Base-by-base conservation (phyloP, 2,888 invertebrate genomes). In the Pollenia labialis region DNA sequence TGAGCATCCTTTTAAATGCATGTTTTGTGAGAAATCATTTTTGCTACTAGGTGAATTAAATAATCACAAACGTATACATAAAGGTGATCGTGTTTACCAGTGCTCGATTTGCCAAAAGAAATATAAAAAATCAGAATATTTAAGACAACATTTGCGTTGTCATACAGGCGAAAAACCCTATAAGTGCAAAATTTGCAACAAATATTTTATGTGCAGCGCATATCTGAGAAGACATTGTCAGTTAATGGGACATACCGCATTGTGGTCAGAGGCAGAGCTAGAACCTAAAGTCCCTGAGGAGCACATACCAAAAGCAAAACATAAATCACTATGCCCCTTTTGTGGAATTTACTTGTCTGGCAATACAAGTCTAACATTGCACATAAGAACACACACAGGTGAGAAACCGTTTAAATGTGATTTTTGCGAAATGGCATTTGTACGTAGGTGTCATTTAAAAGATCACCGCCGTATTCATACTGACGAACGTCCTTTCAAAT, bases 381-480 rank as follows among this genome's bases (percentile, higher is more conserved):
- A 96, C 89, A 95, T 96, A 94, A 94, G 96, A 0, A 94, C 95
- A 0, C 96, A 96, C 88, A 96, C 95, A 0, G 96, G 96, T 9
- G 95, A 95, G 89, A 95, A 95, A 88, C 95, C 95, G 0, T 95
- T 95, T 88, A 95, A 95, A 89, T 95, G 95, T 88, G 95, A 95
- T 88, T 94, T 94, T 80, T 95, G 95, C 87, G 94, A 93, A 4
- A 95, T 95, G 94, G 95, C 95, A 7, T 95, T 95, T 85, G 95
- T 95, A 0, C 94, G 95, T 56, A 95, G 95, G 1, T 95, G 95
- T 0, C 95, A 95, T 90, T 93, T 95, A 16, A 94, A 94, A 89
- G 94, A 94, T 84, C 95, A 95, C 88, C 92, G 95, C 52, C 92
- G 95, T 54, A 95, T 95, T 0, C 95, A 95, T 77, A 95, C 95